Percentiles rank a stretch among this genome's conserved stretches.
phyloP scores from a whole-genome alignment of 2,797 vertebrate genomes.

The Thamnophis elegans region DNA sequence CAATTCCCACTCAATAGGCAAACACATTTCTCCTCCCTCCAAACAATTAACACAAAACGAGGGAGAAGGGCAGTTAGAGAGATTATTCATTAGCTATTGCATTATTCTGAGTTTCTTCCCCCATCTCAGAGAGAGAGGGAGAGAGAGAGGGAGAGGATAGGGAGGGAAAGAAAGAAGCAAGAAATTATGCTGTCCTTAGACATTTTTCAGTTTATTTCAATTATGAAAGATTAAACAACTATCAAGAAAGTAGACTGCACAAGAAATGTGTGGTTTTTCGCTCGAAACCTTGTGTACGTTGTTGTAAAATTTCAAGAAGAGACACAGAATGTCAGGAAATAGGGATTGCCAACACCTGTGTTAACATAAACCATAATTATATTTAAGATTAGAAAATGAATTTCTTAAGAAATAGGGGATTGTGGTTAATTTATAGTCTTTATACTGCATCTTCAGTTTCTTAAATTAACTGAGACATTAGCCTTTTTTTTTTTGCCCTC shows the following conservation, averaged over 20 bases:
- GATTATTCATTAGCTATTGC: neutral
- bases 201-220: neutral
- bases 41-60: neutral
- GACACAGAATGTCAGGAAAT: neutral
- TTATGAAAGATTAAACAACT: neutral
- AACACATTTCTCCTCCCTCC: neutral
- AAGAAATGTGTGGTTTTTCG: neutral
- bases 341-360: neutral
- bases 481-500: neutral
- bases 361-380: neutral
- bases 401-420: neutral
- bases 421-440: neutral
- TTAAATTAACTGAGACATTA: neutral
- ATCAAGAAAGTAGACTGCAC: neutral
- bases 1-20: neutral
- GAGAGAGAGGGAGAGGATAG: too few relatives aligned
- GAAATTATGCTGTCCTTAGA: neutral
- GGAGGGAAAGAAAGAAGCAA: neutral
- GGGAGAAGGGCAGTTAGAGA: neutral
- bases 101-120: neutral
- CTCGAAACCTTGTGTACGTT: neutral
- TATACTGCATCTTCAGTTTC: neutral
- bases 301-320: neutral
- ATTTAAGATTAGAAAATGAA: neutral
- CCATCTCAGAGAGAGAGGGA: fast-evolving